These are phyloP conservation scores for Norana najaformis DNA, from an alignment of 2,888 invertebrate genomes.

Conservation along the genomic window DNA sequence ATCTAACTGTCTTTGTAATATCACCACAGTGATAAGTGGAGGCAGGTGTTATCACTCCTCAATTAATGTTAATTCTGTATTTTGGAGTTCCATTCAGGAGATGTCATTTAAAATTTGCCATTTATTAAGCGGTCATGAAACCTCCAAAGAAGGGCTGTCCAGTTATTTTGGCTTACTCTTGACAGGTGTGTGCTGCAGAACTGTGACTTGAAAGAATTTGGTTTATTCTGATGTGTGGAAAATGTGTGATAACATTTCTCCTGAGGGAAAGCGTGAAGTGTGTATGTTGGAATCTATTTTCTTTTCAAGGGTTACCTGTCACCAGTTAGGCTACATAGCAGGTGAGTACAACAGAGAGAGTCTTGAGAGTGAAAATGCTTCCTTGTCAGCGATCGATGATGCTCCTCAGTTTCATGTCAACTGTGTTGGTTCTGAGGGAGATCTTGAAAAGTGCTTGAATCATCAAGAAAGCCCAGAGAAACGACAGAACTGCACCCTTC, in stretches of 20 bases:
- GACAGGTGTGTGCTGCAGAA: not conserved
- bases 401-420: not conserved
- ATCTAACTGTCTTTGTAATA: not conserved
- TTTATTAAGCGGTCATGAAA: not conserved
- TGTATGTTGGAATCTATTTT: not conserved
- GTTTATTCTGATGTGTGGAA: too few species aligned
- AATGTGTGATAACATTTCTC: not conserved
- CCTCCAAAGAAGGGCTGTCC: not conserved
- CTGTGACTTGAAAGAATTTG: not conserved
- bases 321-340: slow-evolving; percentile 17
- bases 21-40: too few species aligned
- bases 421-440: not conserved
- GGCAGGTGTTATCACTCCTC: too few species aligned
- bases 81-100: not conserved
- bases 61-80: not conserved
- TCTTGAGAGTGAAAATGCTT: not conserved
- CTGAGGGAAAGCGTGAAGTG: not conserved
- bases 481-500: not conserved
- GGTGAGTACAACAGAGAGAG: not conserved
- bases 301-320: slow-evolving; percentile 9
- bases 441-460: not conserved
- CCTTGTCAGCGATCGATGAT: not conserved
- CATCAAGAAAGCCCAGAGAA: not conserved
- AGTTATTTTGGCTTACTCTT: not conserved
- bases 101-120: not conserved